Base-by-base conservation (phyloP, 2,888 invertebrate genomes). In the Ganaspis brasiliensis region DNA sequence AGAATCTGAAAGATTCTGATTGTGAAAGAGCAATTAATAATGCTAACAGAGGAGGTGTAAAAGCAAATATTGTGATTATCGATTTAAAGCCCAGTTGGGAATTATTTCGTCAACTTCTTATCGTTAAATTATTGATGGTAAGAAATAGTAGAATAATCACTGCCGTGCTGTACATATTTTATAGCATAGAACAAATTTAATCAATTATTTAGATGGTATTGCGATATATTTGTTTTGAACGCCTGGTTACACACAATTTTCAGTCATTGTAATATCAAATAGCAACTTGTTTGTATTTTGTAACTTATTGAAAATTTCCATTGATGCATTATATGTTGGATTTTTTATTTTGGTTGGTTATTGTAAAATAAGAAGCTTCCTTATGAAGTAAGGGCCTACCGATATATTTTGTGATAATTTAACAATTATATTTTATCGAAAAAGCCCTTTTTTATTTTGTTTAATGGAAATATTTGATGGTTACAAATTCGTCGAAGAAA, bases 161-260 rank as follows among this genome's bases (percentile, higher is more conserved):
- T 91, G 90, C 90, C 90, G 89, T 89, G 87, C 86, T 90, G 89
- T 88, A 89, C 82, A 87, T 88, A 87, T 79, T 86, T 88, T 83
- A 84, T 87, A 89, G 86, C 83, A 84, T 86, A 87, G 84, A 79
- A 77, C 83, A 81, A 82, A 80, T 83, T 83, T 72, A 77, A 74
- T 75, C n/a, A 57, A 67, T 40, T 19, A 63, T 14, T 24, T 45
- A 67, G 40, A 40, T 21, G 24, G 21, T 67, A 26, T 67, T 67
- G 14, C 24, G 63, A 67, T 21, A 45, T 40, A 63, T 40, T 67
- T 45, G 14, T 45, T 45, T 14, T 3, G n/a, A 67, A 45, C 40
- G 24, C 55, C 24, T 67, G 24, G 14, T 45, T 67, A 67, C 21
- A 52, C 19, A 52, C 52, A 24, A 24, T 67, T n/a, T 24, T 67